Evolutionary conservation across 2,797 vertebrate genomes (phyloP).

Genomic region (Odontamblyopus lacepedii): DNA sequence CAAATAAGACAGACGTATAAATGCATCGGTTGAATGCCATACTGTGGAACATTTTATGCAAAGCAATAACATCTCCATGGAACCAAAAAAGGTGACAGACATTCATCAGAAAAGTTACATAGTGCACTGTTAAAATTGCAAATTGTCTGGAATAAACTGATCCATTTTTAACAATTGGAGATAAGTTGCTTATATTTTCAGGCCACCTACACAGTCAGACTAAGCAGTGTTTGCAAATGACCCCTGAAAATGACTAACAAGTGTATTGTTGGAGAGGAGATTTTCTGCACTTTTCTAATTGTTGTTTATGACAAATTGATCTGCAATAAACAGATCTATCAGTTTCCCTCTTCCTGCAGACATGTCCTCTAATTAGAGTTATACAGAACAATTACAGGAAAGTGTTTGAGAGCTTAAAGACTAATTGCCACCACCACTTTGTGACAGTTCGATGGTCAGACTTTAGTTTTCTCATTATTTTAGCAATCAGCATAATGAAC

Average conservation of each 20-base stretch:
- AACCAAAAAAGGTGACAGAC: too few relatives aligned
- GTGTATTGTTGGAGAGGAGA: background rate
- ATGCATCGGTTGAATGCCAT: background rate
- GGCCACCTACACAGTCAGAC: background rate
- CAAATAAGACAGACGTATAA: too few relatives aligned
- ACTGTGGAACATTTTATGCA: background rate
- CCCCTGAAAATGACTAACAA: background rate
- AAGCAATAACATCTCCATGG: too few relatives aligned
- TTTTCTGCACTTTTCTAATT: background rate
- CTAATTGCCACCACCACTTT: background rate
- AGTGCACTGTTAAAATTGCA: background rate
- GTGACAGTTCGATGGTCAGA: background rate
- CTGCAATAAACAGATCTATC: slow-evolving; percentile 13
- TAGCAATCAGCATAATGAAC: background rate
- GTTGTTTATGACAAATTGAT: background rate
- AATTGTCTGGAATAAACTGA: background rate
- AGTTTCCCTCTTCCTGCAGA: background rate
- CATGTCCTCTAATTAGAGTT: slow-evolving; percentile 22
- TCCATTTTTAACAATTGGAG: background rate
- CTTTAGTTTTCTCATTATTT: background rate
- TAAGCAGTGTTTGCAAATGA: background rate
- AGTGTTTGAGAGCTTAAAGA: slow-evolving; percentile 1
- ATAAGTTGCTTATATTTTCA: background rate
- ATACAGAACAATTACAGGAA: slow-evolving; percentile 6
- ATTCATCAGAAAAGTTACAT: too few relatives aligned